Base-by-base conservation (phyloP, 2,113 vertebrate species). In the Sigmodon hispidus region DNA sequence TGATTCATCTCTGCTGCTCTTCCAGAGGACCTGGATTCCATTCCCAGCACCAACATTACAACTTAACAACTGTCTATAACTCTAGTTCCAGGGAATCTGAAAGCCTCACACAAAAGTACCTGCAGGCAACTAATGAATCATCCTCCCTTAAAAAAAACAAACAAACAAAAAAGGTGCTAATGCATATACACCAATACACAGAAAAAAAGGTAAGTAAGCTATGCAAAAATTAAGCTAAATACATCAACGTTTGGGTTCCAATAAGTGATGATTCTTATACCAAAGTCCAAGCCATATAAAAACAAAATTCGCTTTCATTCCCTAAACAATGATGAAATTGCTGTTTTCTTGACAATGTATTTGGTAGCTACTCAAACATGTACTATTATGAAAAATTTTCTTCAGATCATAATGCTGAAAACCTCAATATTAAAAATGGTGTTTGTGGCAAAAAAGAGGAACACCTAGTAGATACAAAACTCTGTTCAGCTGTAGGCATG, bases 271-370 rank as follows among this genome's bases (percentile, higher is more conserved):
- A 3, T 61, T 95, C 34, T 91, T 61, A 73, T 17, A 6, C 1
- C 63, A 89, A 92, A 6, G 21, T 59, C 7, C 15, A 90, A 93
- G 70, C 48, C 10, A 84, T 91, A 90, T 26, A 12, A 2, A 81
- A 96, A 96, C 63, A 45, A 29, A 34, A 87, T 75, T 94, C 83
- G 76, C 26, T 84, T 72, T 88, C 22, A 75, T 73, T 85, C 67
- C 1, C 34, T 75, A 34, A 96, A 63, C 22, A 92, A 85, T 52
- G 75, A 90, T 89, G 19, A 6, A 79, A 24, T 89, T 96, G 73
- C 57, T 1, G 31, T 67, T 77, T 97, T 69, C 77, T 12, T 70
- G 45, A 87, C 57, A 87, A 70, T 73, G 8, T 90, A 31, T 48
- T 92, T 93, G 57, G 76, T 75, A 87, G 87, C 79, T 89, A 83